phyloP scores from a whole-genome alignment of 2,888 invertebrate genomes.

The Chaitophorus viminalis region DNA sequence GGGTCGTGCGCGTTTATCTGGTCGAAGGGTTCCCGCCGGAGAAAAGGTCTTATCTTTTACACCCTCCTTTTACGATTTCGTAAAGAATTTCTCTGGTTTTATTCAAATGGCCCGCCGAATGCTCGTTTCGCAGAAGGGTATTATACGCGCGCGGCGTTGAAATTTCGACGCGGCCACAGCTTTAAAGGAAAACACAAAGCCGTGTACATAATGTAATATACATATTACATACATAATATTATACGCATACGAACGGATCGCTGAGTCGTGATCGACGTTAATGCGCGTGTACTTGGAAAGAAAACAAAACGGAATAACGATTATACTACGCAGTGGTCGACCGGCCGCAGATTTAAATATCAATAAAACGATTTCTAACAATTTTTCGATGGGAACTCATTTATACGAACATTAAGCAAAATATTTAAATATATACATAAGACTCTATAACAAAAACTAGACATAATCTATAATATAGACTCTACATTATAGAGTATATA shows the following conservation, averaged over 20 bases:
- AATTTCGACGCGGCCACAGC: background rate
- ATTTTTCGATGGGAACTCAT: background rate
- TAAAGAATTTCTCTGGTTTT: constrained; percentile 54
- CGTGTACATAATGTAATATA: background rate
- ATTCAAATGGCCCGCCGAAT: constrained; percentile 51
- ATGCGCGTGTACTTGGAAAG: background rate
- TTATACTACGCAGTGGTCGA: background rate
- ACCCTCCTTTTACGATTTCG: constrained; percentile 49
- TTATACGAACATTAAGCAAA: background rate
- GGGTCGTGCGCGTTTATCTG: constrained; percentile 56
- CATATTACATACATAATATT: background rate
- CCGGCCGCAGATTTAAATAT: constrained; percentile 5
- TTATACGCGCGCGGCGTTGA: background rate
- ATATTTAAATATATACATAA: background rate
- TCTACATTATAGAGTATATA: too few relatives aligned
- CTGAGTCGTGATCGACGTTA: constrained; percentile 34
- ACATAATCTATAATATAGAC: too few relatives aligned
- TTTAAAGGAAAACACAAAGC: background rate
- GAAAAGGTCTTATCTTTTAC: constrained; percentile 58
- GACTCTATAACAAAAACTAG: too few relatives aligned
- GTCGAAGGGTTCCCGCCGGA: constrained; percentile 47
- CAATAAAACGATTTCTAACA: background rate
- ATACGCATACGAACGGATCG: background rate
- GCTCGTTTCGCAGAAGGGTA: constrained; percentile 1
- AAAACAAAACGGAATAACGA: background rate